Base-by-base conservation (phyloP, 2,113 vertebrate species). In the Nipponia nippon region DNA sequence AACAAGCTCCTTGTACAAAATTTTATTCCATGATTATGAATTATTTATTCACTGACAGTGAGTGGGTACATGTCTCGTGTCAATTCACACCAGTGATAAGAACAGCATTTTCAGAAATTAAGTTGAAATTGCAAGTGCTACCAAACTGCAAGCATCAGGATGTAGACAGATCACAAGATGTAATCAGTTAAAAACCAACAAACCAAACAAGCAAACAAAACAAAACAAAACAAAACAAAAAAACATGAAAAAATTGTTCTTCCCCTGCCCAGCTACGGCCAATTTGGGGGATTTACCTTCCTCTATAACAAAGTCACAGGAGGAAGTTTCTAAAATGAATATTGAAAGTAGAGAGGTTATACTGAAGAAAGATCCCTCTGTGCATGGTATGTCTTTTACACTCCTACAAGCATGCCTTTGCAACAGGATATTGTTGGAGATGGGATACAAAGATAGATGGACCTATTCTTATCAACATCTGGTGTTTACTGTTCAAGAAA, bases 141-240 rank as follows among this genome's bases (percentile, higher is more conserved):
- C 56, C 36, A 79, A 62, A 42, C 76, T 75, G 36, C 27, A 73
- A 79, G 18, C 65, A 40, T 59, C 52, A 84, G n/a, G 65, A 65
- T 9, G 7, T 32, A 56, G 69, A 58, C 30, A 89, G 53, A 82
- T 76, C 49, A 26, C 15, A 56, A 65, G 40, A 56, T 62, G 11
- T 46, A 79, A 49, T 69, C 27, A n/a, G 34, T 73, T 52, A 21
- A 38, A 63, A 91, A 76, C 23, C 27, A 6, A 21, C 49, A 25
- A 21, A 2, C 12, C n/a, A n/a, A n/a, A n/a, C n/a, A n/a, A n/a
- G n/a, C n/a, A 0, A 0, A 53, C 26, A 27, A 66, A 66, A 13
- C 17, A 49, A 47, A 44, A 16, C n/a, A 34, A 0, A 0, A 53
- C 26, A 27, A 66, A 66, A 13, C 17, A 49, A 47, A 44, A 16